A percentile compares a stretch with the other conserved stretches of the same genome.
These are phyloP conservation scores for Anguilla pacifica DNA, from an alignment of 2,797 vertebrate species.

Conservation along the genomic window DNA sequence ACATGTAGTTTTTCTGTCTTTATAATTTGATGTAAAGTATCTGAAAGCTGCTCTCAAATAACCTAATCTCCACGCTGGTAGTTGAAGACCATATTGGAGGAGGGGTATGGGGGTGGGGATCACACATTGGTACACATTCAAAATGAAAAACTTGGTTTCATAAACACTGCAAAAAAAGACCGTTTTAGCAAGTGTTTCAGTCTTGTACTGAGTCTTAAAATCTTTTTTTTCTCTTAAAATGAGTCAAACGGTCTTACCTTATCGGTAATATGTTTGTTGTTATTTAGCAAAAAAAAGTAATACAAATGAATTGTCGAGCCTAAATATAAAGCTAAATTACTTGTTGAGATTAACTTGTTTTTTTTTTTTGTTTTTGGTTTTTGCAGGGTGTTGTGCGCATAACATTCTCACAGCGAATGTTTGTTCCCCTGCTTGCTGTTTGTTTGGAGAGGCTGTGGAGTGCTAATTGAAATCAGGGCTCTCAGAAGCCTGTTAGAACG, in stretches of 20 bases:
- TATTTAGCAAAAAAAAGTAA: too few species aligned
- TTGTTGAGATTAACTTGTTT: too few species aligned
- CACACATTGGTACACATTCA: background rate
- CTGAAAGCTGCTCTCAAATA: background rate
- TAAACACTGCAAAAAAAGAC: too few species aligned
- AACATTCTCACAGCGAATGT: background rate
- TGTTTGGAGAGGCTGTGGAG: background rate
- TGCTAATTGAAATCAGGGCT: background rate
- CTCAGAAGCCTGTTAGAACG: background rate
- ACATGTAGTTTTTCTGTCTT: background rate
- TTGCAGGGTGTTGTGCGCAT: background rate
- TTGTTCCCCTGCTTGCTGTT: background rate
- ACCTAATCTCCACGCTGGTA: background rate
- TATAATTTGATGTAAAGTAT: background rate
- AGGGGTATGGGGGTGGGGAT: background rate
- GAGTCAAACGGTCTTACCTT: too few species aligned
- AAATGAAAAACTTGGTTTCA: background rate
- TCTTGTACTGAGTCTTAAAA: too few species aligned
- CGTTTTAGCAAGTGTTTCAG: too few species aligned
- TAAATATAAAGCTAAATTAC: too few species aligned
- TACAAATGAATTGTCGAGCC: too few species aligned
- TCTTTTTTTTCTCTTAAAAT: too few species aligned
- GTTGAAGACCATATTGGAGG: too few species aligned
- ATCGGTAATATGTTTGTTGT: too few species aligned
- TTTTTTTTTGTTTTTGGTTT: too few species aligned